These are phyloP conservation scores for Onthophagus sagittarius DNA, from an alignment of 2,888 invertebrate genomes.

Conservation along the genomic window DNA sequence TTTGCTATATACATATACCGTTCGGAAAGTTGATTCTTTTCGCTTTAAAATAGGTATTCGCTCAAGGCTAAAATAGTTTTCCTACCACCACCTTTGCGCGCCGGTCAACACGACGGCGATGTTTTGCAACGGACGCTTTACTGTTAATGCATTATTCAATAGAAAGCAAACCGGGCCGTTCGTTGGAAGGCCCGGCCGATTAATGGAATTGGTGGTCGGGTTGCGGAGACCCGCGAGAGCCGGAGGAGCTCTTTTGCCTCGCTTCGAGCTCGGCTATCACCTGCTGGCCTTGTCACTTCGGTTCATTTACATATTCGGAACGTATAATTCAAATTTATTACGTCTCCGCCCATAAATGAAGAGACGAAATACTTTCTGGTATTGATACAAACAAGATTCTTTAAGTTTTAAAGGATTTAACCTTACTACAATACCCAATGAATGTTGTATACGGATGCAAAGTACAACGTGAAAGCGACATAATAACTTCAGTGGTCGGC, in stretches of 20 bases:
- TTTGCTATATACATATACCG: neutral
- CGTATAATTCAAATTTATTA: neutral
- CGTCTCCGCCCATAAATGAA: neutral
- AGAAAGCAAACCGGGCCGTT: neutral
- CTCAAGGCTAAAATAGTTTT: neutral
- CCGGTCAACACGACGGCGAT: neutral
- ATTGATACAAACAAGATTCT: no score
- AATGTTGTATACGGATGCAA: neutral
- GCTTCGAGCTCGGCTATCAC: neutral
- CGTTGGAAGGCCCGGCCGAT: neutral
- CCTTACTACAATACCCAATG: no score
- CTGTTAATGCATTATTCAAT: neutral
- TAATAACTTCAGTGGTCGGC: neutral
- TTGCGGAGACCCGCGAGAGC: no score
- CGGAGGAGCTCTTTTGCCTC: neutral
- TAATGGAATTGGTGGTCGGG: neutral
- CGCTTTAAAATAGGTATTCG: neutral
- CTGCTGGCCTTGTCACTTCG: neutral
- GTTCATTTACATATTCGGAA: neutral
- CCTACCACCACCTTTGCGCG: neutral
- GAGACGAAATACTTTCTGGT: neutral
- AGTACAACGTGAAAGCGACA: neutral
- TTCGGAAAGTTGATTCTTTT: neutral
- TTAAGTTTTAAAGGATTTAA: no score
- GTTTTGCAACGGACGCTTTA: neutral